Conservation (phyloP, 2,113 vertebrate species). For the Podocnemis expansa region DNA sequence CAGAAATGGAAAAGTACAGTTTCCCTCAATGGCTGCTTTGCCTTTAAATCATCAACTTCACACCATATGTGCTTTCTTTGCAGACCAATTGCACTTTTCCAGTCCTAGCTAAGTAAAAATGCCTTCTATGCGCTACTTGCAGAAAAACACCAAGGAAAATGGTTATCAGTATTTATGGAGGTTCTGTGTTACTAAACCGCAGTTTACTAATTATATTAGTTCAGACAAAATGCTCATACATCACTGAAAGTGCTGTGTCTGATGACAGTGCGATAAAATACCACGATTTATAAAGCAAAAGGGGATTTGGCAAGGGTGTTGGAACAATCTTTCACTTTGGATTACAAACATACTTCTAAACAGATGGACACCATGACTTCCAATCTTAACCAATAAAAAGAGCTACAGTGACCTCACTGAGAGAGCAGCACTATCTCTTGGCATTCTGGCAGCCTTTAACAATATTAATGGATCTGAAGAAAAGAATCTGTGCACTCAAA, state of each 20-base stretch:
- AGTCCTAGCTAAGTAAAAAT: slow-evolving; percentile 37
- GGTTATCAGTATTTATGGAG: neutral
- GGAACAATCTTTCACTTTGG: slow-evolving; percentile 1
- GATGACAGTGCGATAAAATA: slow-evolving; percentile 7
- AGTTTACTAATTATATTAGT: fast-evolving
- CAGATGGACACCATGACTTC: slow-evolving; percentile 29
- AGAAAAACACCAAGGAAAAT: slow-evolving; percentile 3
- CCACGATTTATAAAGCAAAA: neutral
- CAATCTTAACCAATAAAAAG: slow-evolving; percentile 30
- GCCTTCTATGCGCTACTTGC: slow-evolving; percentile 44
- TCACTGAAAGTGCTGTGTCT: fast-evolving
- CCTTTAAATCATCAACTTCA: slow-evolving; percentile 32
- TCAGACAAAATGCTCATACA: neutral
- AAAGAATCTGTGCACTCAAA: neutral
- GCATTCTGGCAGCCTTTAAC: slow-evolving; percentile 23
- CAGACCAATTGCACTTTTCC: slow-evolving; percentile 37
- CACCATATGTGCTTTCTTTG: slow-evolving; percentile 38
- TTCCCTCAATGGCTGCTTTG: slow-evolving; percentile 10
- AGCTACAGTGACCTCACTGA: slow-evolving; percentile 16
- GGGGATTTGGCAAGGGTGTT: neutral
- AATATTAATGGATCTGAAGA: neutral
- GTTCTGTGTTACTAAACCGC: neutral
- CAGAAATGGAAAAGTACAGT: slow-evolving; percentile 14
- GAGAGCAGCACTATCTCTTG: neutral
- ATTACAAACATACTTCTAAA: slow-evolving; percentile 39